Evolutionary conservation across 2,797 vertebrate species (phyloP).

Genomic region (Aphelocoma californica): DNA sequence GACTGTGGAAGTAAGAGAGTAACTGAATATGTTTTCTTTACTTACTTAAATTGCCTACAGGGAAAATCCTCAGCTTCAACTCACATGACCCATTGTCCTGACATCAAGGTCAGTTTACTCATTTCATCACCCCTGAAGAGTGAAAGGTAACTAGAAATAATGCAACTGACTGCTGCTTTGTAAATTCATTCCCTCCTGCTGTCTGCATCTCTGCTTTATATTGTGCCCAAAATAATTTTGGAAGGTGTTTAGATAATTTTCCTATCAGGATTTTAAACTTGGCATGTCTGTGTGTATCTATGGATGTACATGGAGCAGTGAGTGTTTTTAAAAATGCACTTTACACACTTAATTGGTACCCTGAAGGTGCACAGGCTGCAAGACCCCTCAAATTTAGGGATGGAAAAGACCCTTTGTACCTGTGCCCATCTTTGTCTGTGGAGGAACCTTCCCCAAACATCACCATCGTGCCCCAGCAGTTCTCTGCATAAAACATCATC

Average conservation of each 20-base stretch:
- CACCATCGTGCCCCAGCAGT: neutral
- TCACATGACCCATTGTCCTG: neutral
- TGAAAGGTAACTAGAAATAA: neutral
- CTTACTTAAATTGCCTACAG: neutral
- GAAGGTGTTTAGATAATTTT: neutral
- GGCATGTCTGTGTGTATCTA: rapidly evolving
- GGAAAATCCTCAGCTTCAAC: neutral
- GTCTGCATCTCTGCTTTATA: neutral
- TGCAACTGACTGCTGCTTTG: neutral
- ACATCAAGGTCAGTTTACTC: neutral
- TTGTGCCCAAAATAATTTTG: neutral
- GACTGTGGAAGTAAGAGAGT: neutral
- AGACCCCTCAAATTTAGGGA: neutral
- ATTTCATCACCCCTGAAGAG: neutral
- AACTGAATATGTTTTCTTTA: conserved; percentile 3
- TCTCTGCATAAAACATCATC: neutral
- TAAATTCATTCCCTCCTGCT: neutral
- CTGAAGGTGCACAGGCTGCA: neutral
- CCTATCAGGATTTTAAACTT: neutral
- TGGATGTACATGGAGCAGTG: neutral
- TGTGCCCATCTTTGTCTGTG: neutral
- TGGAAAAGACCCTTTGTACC: neutral
- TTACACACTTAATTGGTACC: too few relatives aligned
- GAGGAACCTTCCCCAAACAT: neutral
- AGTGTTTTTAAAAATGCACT: neutral